These are phyloP conservation scores for Laterallus jamaicensis DNA, from an alignment of 2,113 vertebrate species.

Conservation along the genomic window DNA sequence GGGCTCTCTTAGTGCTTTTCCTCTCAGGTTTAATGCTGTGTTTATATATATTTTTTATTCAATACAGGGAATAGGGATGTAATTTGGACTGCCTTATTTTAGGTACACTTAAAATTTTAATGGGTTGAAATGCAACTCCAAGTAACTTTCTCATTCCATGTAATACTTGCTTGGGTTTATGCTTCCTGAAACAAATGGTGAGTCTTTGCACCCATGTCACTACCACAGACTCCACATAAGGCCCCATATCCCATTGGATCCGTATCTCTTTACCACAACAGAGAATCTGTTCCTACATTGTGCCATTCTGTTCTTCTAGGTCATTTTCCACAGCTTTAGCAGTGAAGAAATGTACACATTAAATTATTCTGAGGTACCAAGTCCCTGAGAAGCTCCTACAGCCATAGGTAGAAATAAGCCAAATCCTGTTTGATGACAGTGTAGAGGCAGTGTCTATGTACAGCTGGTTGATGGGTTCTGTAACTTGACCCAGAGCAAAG, in stretches of 20 bases:
- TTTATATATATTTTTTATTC: neutral
- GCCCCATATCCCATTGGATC: neutral
- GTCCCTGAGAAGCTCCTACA: neutral
- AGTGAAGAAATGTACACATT: neutral
- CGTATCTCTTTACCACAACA: fast-evolving
- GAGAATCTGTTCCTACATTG: neutral
- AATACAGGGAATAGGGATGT: neutral
- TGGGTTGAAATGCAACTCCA: neutral
- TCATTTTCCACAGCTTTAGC: neutral
- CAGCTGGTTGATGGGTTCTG: neutral
- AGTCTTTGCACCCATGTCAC: neutral
- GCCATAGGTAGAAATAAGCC: neutral
- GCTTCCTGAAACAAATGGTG: neutral
- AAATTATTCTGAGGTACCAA: neutral
- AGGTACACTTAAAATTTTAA: neutral
- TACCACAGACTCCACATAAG: neutral
- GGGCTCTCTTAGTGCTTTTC: neutral
- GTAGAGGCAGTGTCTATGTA: neutral
- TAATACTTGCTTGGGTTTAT: neutral
- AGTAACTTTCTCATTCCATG: neutral
- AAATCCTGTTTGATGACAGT: neutral
- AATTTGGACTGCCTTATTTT: neutral
- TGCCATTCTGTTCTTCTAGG: neutral
- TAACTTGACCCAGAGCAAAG: neutral
- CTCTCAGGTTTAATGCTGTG: neutral